A percentile compares a stretch with the other conserved stretches of the same genome.
These are phyloP conservation scores for Phataginus tricuspis DNA, from an alignment of 2,797 vertebrate species.

Conservation along the genomic window DNA sequence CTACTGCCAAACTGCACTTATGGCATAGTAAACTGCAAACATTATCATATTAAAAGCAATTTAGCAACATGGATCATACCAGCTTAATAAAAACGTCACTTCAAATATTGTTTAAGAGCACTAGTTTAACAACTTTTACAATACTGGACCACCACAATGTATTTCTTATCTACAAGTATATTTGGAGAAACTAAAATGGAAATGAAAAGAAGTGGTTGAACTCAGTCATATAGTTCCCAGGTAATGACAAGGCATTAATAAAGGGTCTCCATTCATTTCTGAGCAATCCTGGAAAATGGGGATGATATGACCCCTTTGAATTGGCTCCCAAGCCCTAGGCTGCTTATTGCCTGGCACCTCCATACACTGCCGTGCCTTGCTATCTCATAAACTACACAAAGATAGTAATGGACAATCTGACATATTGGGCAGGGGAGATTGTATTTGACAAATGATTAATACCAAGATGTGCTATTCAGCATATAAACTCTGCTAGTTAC, in stretches of 20 bases:
- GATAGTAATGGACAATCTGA: conserved; percentile 46
- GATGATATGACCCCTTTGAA: not conserved
- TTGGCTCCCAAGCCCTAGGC: not conserved
- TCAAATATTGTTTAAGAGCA: conserved; percentile 85
- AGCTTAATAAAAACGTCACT: conserved; percentile 86
- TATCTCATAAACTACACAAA: conserved; percentile 42
- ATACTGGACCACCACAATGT: conserved; percentile 64
- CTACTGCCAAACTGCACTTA: conserved; percentile 85
- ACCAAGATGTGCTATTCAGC: not conserved
- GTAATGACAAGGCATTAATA: conserved; percentile 36
- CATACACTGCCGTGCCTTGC: not conserved
- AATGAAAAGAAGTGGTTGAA: conserved; percentile 60
- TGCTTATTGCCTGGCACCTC: not conserved
- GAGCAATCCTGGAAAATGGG: not conserved
- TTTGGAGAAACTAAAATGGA: conserved; percentile 78
- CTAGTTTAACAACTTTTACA: conserved; percentile 79
- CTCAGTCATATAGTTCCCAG: conserved; percentile 44
- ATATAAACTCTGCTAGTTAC: not conserved
- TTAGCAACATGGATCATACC: conserved; percentile 81
- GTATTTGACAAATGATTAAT: conserved; percentile 22
- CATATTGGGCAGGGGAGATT: not conserved
- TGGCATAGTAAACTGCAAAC: conserved; percentile 83
- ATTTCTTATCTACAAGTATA: conserved; percentile 72
- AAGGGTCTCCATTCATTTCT: conserved; percentile 47
- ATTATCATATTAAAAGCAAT: conserved; percentile 86